Conservation (phyloP, 2,797 vertebrate species). For the Tenualosa thibaudeaui region DNA sequence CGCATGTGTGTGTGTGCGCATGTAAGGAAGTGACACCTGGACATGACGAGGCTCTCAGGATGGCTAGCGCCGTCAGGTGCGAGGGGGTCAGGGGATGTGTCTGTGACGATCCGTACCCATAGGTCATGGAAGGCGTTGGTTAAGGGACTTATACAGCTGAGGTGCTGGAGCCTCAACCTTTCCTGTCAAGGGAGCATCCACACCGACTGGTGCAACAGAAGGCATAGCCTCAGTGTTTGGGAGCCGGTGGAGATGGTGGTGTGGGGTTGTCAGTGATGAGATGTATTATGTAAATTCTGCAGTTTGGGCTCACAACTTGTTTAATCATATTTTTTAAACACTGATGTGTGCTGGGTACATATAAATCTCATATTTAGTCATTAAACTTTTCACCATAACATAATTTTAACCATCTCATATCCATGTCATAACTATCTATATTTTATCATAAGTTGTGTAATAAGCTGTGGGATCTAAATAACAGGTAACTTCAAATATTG, state of each 20-base stretch:
- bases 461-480: neutral
- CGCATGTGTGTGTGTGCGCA: neutral
- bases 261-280: conserved; percentile 8
- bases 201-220: neutral
- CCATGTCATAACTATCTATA: neutral
- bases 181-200: neutral
- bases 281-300: neutral
- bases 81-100: conserved; percentile 23
- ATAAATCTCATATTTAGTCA: no score
- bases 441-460: neutral
- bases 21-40: conserved; percentile 62
- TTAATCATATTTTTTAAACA: neutral
- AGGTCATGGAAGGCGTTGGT: neutral
- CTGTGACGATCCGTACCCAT: neutral
- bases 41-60: conserved; percentile 53
- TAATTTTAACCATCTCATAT: neutral
- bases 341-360: neutral
- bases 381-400: neutral
- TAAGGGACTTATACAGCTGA: conserved; percentile 18
- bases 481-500: neutral
- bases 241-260: neutral
- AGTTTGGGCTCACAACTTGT: neutral
- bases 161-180: neutral
- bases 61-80: conserved; percentile 35
- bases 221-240: neutral